These are phyloP conservation scores for Hanleya hanleyi DNA, from an alignment of 2,888 invertebrate genomes.

Conservation along the genomic window DNA sequence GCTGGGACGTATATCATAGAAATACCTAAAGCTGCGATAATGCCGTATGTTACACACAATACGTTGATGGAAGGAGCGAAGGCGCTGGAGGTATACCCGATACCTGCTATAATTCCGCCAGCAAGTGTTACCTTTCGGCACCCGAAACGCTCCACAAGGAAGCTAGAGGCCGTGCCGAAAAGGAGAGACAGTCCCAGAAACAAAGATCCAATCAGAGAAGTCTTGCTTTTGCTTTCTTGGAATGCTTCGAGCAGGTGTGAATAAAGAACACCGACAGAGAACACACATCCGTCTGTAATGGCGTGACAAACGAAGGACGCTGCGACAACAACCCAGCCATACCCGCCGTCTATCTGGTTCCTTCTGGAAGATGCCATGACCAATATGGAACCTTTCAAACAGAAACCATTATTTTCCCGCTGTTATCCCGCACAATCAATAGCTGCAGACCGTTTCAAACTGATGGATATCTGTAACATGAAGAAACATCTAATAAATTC, in stretches of 20 bases:
- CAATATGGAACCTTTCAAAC: too few relatives aligned
- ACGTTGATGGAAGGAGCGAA: slow-evolving; percentile 32
- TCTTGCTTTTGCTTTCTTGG: slow-evolving; percentile 12
- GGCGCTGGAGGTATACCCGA: slow-evolving; percentile 80
- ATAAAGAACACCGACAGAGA: slow-evolving; percentile 91
- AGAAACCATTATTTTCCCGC: too few relatives aligned
- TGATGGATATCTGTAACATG: too few relatives aligned
- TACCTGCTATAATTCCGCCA: slow-evolving; percentile 82
- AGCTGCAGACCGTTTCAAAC: too few relatives aligned
- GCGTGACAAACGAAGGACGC: slow-evolving; percentile 46
- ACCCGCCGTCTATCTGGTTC: slow-evolving; percentile 45
- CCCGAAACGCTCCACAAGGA: slow-evolving; percentile 92
- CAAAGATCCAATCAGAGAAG: neutral
- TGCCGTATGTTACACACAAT: slow-evolving; percentile 34
- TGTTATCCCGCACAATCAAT: too few relatives aligned
- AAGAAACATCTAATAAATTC: too few relatives aligned
- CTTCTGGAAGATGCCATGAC: too few relatives aligned
- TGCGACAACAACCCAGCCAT: slow-evolving; percentile 50
- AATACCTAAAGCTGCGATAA: slow-evolving; percentile 42
- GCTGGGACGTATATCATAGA: slow-evolving; percentile 39
- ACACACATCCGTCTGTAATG: slow-evolving; percentile 79
- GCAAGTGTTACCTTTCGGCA: slow-evolving; percentile 88
- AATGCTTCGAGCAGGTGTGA: slow-evolving; percentile 81
- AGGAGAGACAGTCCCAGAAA: neutral
- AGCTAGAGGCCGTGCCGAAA: slow-evolving; percentile 82